These are phyloP conservation scores for Ophonus ardosiacus DNA, from an alignment of 2,888 invertebrate species.

Conservation along the genomic window DNA sequence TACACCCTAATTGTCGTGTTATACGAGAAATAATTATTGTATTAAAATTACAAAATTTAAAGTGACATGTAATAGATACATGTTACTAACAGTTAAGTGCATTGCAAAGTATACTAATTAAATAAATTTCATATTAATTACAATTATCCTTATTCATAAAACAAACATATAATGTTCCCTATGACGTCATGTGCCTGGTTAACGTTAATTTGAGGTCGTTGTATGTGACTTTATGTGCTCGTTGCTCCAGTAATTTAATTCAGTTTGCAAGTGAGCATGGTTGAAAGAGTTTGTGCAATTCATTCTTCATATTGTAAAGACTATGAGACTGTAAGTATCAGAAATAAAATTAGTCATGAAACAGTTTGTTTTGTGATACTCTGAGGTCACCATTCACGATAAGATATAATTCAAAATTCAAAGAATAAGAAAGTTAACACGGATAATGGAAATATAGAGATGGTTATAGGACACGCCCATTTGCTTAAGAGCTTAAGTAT, in stretches of 20 bases:
- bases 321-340: slow-evolving; percentile 34
- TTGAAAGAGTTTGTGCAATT: slow-evolving; percentile 4
- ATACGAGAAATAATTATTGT: too few species aligned
- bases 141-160: slow-evolving; percentile 25
- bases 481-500: not conserved
- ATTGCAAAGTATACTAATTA: not conserved
- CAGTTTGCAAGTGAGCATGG: slow-evolving; percentile 5
- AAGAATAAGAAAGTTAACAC: not conserved
- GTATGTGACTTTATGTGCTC: not conserved
- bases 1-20: too few species aligned
- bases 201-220: slow-evolving; percentile 10
- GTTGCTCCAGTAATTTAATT: slow-evolving; percentile 32
- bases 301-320: not conserved
- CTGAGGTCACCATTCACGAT: slow-evolving; percentile 8
- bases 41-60: too few species aligned
- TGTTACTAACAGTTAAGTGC: too few species aligned
- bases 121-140: not conserved
- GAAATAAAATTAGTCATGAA: slow-evolving; percentile 2
- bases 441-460: not conserved
- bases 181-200: slow-evolving; percentile 10
- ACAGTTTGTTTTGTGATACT: slow-evolving; percentile 30
- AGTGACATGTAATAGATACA: too few species aligned
- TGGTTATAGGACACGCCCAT: not conserved
- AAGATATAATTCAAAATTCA: not conserved
- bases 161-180: not conserved